These are phyloP conservation scores for Antedon mediterranea DNA, from an alignment of 53 echinoderm and acorn worm species.

Conservation along the genomic window DNA sequence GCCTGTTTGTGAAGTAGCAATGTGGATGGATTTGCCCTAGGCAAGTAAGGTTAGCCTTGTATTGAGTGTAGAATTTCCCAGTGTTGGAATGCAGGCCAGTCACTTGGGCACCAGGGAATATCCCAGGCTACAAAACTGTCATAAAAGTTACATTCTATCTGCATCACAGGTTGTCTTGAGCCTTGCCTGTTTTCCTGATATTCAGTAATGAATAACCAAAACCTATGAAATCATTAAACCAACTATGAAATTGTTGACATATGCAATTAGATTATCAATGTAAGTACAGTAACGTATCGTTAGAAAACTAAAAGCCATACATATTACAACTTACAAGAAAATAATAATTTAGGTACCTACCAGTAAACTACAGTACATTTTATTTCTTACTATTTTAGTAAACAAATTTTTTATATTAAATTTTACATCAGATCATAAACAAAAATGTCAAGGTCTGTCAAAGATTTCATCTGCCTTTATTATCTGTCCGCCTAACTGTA, in stretches of 20 bases:
- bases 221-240: neutral
- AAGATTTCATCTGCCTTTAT: too few species aligned
- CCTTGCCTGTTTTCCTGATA: neutral
- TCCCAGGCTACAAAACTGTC: neutral
- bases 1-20: neutral
- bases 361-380: too few species aligned
- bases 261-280: neutral
- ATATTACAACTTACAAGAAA: too few species aligned
- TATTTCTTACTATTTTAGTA: too few species aligned
- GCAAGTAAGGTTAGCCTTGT: neutral
- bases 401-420: too few species aligned
- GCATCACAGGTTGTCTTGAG: neutral
- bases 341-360: too few species aligned
- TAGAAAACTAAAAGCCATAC: too few species aligned
- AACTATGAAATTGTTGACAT: neutral
- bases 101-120: conserved; percentile 1
- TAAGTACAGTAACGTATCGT: too few species aligned
- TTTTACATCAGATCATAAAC: too few species aligned
- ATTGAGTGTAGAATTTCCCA: neutral
- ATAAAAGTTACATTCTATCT: neutral
- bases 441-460: too few species aligned
- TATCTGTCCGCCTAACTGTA: too few species aligned
- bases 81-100: neutral
- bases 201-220: neutral
- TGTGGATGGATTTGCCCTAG: neutral